Conservation (phyloP, 2,888 invertebrate species). For the Drosophila sordidula region DNA sequence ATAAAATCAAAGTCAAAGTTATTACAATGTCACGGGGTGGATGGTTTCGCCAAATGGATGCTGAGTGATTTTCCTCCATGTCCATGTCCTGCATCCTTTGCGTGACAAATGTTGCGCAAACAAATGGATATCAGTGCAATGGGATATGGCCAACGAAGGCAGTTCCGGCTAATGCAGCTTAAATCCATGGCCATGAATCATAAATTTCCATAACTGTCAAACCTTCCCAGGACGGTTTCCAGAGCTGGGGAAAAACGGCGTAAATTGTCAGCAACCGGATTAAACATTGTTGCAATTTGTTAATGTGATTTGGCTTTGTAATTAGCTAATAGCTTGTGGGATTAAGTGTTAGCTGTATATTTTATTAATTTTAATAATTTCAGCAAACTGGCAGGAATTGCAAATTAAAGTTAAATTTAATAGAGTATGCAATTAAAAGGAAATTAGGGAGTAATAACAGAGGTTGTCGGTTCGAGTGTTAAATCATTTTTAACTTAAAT, state of each 20-base stretch:
- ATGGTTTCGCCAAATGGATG: slow-evolving; percentile 23
- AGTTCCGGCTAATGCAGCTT: slow-evolving; percentile 39
- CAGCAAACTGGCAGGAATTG: neutral
- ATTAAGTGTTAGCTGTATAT: neutral
- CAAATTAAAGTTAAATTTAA: too few species aligned
- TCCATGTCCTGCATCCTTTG: slow-evolving; percentile 41
- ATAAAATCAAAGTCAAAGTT: slow-evolving; percentile 68
- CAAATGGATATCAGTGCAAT: slow-evolving; percentile 72
- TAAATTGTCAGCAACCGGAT: slow-evolving; percentile 45
- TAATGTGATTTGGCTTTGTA: slow-evolving; percentile 45
- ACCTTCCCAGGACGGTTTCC: slow-evolving; percentile 34
- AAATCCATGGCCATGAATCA: slow-evolving; percentile 67
- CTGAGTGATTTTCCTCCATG: slow-evolving; percentile 53
- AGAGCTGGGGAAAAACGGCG: neutral
- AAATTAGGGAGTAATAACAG: neutral
- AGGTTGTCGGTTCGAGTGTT: neutral
- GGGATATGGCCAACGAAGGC: slow-evolving; percentile 31
- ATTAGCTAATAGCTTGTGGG: slow-evolving; percentile 55
- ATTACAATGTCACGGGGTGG: slow-evolving; percentile 62
- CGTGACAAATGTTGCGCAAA: slow-evolving; percentile 80
- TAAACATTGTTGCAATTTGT: slow-evolving; percentile 46
- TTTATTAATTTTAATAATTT: neutral
- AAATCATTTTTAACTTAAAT: neutral
- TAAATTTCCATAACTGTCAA: slow-evolving; percentile 78
- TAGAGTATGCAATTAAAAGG: neutral